Evolutionary conservation across 2,113 vertebrate genomes (phyloP).

Genomic region (Ascaphus truei): DNA sequence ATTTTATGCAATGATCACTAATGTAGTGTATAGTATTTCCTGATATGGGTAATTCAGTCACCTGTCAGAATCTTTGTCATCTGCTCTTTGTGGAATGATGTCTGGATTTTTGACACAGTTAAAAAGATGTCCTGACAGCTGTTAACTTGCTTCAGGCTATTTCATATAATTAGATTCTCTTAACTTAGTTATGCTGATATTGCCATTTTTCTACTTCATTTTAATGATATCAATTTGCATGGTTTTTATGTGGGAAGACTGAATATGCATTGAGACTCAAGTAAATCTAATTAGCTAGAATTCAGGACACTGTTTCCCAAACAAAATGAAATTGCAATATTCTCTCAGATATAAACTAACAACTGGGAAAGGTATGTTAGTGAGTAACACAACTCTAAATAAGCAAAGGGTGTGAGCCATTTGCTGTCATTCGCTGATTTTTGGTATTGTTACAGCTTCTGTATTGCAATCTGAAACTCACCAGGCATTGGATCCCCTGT

Average conservation of each 20-base stretch:
- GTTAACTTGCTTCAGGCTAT: slow-evolving; percentile 2
- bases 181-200: not conserved
- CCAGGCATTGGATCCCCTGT: no score
- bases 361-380: no score
- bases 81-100: not conserved
- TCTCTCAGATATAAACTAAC: no score
- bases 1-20: not conserved
- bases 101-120: slow-evolving; percentile 17
- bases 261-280: not conserved
- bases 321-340: no score
- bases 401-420: no score
- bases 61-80: slow-evolving; percentile 1
- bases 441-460: no score
- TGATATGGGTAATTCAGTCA: slow-evolving; percentile 9
- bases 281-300: not conserved
- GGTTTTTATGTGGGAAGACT: not conserved
- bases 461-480: no score
- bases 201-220: not conserved
- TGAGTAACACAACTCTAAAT: no score
- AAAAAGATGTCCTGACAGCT: slow-evolving; percentile 26
- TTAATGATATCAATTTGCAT: not conserved
- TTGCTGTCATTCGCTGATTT: no score
- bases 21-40: slow-evolving; percentile 1
- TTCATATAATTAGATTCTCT: slow-evolving; percentile 26
- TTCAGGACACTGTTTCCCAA: not conserved